phyloP scores from a whole-genome alignment of 2,797 vertebrate species.

The Urophycis tenuis region DNA sequence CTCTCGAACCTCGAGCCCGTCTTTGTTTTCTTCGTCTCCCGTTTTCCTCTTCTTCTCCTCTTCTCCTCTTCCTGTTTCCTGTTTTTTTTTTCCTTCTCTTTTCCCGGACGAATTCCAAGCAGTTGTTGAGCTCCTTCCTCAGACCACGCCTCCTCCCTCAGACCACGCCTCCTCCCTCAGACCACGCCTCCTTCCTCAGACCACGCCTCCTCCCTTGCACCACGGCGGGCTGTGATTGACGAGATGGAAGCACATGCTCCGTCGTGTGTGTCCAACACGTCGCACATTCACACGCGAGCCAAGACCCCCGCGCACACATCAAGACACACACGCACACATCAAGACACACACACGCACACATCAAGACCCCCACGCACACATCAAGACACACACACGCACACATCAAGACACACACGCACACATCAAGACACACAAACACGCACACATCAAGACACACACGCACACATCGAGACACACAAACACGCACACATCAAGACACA shows the following conservation, averaged over 20 bases:
- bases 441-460: neutral
- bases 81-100: neutral
- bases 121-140: conserved; percentile 6
- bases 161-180: conserved; percentile 2
- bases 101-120: neutral
- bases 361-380: too few species aligned
- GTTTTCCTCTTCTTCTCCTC: neutral
- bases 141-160: neutral
- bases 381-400: neutral
- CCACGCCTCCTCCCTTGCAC: neutral
- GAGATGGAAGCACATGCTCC: conserved; percentile 27
- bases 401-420: too few species aligned
- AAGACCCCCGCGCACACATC: neutral
- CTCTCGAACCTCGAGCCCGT: neutral
- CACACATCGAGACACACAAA: neutral
- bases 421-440: too few species aligned
- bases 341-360: neutral
- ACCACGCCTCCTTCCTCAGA: too few species aligned
- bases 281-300: neutral
- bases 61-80: neutral
- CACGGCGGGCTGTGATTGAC: conserved; percentile 46
- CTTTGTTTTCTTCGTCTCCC: neutral
- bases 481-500: neutral
- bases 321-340: neutral
- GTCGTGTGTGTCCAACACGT: neutral